Conservation (phyloP, 2,888 invertebrate species). For the Cosmia trapezina region DNA sequence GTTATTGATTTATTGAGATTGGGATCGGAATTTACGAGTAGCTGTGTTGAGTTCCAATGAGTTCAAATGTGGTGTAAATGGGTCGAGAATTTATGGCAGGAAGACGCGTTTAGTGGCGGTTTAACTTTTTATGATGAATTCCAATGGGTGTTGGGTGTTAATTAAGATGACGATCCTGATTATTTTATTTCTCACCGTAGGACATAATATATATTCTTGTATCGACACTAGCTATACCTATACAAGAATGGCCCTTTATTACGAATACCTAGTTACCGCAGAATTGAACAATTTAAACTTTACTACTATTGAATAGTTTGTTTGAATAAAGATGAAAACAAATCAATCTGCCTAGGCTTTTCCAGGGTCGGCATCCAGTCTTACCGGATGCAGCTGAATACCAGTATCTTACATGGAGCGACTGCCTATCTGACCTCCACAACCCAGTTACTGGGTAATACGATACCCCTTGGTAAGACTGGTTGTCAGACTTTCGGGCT, state of each 20-base stretch:
- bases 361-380: no score
- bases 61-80: constrained; percentile 6
- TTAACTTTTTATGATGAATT: neutral
- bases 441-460: no score
- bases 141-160: no score
- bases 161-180: neutral
- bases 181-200: neutral
- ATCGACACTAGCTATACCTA: neutral
- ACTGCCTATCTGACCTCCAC: no score
- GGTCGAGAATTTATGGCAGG: neutral
- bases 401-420: no score
- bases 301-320: neutral
- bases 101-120: neutral
- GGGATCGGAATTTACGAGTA: constrained; percentile 15
- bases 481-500: no score
- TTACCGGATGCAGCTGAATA: no score
- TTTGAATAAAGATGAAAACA: neutral
- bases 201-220: neutral
- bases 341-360: no score
- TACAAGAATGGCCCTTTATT: neutral
- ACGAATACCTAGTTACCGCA: neutral
- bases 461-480: no score
- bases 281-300: neutral
- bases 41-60: neutral
- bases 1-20: constrained; percentile 36